Conservation (phyloP, 2,113 vertebrate genomes). For the Pipa parva region DNA sequence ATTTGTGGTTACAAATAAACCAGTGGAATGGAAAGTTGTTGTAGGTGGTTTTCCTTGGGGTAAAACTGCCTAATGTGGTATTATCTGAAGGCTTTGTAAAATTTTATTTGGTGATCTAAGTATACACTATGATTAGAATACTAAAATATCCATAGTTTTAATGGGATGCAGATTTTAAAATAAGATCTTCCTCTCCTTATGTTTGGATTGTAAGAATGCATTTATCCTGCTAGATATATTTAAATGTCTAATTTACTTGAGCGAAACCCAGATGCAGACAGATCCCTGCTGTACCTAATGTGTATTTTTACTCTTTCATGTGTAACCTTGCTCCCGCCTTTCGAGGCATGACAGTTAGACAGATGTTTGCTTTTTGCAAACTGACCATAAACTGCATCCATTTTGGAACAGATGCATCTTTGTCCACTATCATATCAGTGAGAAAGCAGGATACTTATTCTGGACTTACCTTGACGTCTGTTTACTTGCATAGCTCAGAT, state of each 20-base stretch:
- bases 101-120: too few species aligned
- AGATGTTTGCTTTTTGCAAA: conserved; percentile 32
- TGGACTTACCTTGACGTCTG: background rate
- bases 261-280: background rate
- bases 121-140: too few species aligned
- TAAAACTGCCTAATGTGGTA: too few species aligned
- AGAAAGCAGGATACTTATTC: background rate
- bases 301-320: background rate
- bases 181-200: too few species aligned
- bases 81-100: too few species aligned
- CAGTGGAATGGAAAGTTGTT: too few species aligned
- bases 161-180: too few species aligned
- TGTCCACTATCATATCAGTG: background rate
- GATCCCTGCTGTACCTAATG: background rate
- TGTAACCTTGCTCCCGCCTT: background rate
- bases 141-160: too few species aligned
- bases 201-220: too few species aligned
- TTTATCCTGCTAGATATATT: too few species aligned
- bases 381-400: conserved; percentile 6
- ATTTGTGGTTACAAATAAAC: too few species aligned
- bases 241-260: background rate
- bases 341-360: background rate
- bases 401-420: background rate
- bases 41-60: too few species aligned
- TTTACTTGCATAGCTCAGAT: background rate